Conservation (phyloP, 2,888 invertebrate genomes). For the Heliothis peltigera region DNA sequence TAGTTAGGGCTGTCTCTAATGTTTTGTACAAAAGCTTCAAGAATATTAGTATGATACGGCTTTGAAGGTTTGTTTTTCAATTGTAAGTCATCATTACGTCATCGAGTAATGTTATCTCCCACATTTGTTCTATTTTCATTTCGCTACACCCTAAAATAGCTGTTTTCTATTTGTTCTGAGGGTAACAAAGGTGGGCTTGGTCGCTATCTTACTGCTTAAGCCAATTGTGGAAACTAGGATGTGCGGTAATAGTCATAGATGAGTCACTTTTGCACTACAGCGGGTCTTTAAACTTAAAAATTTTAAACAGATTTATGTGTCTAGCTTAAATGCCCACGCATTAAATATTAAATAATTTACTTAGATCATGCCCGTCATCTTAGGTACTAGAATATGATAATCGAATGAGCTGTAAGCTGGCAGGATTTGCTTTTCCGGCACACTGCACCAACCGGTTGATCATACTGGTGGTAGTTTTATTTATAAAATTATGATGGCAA, state of each 20-base stretch:
- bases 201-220: slow-evolving; percentile 21
- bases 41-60: background rate
- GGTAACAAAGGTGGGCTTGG: slow-evolving; percentile 17
- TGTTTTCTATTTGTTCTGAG: slow-evolving; percentile 29
- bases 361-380: slow-evolving; percentile 44
- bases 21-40: slow-evolving; percentile 7
- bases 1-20: slow-evolving; percentile 48
- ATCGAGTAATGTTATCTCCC: background rate
- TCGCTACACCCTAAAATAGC: slow-evolving; percentile 23
- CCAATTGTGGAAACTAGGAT: slow-evolving; percentile 24
- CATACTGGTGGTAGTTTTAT: slow-evolving; percentile 12
- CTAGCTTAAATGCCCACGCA: slow-evolving; percentile 55
- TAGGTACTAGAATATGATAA: slow-evolving; percentile 24
- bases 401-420: slow-evolving; percentile 15
- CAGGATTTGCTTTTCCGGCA: slow-evolving; percentile 25
- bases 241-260: slow-evolving; percentile 37
- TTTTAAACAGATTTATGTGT: slow-evolving; percentile 56
- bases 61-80: slow-evolving; percentile 9
- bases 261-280: slow-evolving; percentile 51
- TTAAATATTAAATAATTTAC: slow-evolving; percentile 48
- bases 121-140: slow-evolving; percentile 29
- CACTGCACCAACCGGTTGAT: slow-evolving; percentile 5
- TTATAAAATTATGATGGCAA: slow-evolving; percentile 18
- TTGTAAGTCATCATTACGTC: slow-evolving; percentile 7
- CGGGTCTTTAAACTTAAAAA: slow-evolving; percentile 56